Base-by-base conservation (phyloP, 1,140 invertebrate genomes). In the Catajapyx aquilonaris region DNA sequence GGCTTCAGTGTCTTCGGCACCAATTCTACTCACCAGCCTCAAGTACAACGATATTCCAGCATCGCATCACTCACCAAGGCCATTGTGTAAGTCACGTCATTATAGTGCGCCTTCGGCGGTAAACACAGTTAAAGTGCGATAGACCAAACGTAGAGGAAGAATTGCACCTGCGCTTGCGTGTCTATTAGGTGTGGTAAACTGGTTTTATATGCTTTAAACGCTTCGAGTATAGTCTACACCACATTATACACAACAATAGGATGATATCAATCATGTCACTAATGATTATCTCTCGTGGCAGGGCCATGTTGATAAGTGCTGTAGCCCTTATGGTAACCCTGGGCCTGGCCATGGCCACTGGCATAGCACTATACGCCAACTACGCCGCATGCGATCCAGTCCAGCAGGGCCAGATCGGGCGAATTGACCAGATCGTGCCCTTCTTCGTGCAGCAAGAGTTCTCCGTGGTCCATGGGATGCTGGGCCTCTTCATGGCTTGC, bases 371-470 rank as follows among this genome's bases (percentile, higher is more conserved):
- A 20, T 90, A 79, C 49, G 73, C 80, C 0, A 69, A 76, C 11
- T 90, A 90, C 52, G 66, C 71, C n/a, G 62, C 69, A 46, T 91
- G 85, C 50, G 85, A 93, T 59, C 85, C 85, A 0, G 55, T 76
- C 11, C 58, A 62, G 34, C 59, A 72, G 2, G 71, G 76, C 18
- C 71, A 71, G 39, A 79, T 81, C 7, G 63, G 70, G 1, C 81
- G 81, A 42, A 69, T 71, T 31, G 77, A 85, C 59, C 80, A 85
- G 51, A 78, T 86, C 22, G 57, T 86, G 10, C 76, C 81, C 1
- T 83, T 81, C 46, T 91, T 84, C 53, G 78, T 90, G 1, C 73
- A 85, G 55, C 81, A 90, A 48, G 73, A 79, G 48, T 71, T 90
- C 42, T 62, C 66, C 0, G 72, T 75, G 42, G 50, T 84, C 9